Evolutionary conservation across 1,140 invertebrate species (phyloP), one percentile per base, ranked within the genome.

Genomic region (Ridgeia piscesae): DNA sequence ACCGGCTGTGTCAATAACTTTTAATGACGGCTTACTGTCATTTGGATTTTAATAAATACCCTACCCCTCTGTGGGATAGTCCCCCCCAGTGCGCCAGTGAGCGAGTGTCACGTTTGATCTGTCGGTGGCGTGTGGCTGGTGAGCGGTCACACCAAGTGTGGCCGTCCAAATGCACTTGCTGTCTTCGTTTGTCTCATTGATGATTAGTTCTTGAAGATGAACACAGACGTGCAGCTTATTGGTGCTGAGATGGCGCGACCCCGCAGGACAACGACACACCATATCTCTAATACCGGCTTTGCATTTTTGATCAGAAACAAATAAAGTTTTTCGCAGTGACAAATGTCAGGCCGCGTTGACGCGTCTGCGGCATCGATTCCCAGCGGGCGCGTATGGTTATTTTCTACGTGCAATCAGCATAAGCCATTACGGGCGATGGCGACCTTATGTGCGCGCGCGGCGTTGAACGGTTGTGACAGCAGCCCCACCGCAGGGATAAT

Each of bases 271-370:
- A 31, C 58, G 2, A 2, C 27, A 77, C 58, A 77, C 58, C 58
- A 77, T 77, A 77, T 77, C 58, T 77, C 17, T 77, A 77, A 77
- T 77, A 77, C 58, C 27, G 58, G 58, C 58, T 77, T 77, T 77
- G 58, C 58, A 77, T 77, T 77, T 77, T 77, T 77, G 58, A 77
- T 77, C 58, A 77, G 58, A 77, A 77, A 77, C 58, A 77, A 77
- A 77, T 77, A 77, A 77, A 77, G 58, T 77, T 77, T 77, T 77
- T 77, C 58, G 58, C 58, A 21, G 58, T 77, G 58, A 77, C 58
- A 77, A 77, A 77, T 77, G 58, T 77, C 58, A 77, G 58, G 58
- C 48, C 48, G 48, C 48, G 21, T 21, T 21, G 21, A 8, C 48
- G 8, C 58, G 58, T 77, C 58, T 77, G 58, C 58, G 58, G 11